These are phyloP conservation scores for Iphiclides podalirius DNA, from an alignment of 2,888 invertebrate species.

Conservation along the genomic window DNA sequence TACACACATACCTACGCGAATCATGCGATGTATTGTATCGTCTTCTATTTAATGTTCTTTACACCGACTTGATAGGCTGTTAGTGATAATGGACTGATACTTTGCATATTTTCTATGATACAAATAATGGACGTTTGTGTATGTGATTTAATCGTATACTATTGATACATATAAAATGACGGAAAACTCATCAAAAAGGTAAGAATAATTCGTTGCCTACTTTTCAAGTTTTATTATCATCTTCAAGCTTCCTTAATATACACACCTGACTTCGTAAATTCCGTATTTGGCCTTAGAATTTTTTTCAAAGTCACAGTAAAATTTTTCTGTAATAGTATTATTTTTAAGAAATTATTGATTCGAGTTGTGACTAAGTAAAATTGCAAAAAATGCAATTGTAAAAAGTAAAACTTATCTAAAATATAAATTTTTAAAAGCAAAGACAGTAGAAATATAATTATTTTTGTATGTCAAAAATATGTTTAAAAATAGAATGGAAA, in stretches of 20 bases:
- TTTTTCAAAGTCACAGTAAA: neutral
- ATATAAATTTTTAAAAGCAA: neutral
- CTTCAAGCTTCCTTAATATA: slow-evolving; percentile 4
- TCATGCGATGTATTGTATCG: slow-evolving; percentile 33
- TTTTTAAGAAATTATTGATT: too few species aligned
- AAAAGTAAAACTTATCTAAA: neutral
- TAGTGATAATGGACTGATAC: slow-evolving; percentile 29
- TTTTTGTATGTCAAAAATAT: slow-evolving; percentile 10
- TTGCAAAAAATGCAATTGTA: neutral
- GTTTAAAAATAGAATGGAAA: slow-evolving; percentile 21
- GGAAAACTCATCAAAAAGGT: slow-evolving; percentile 75
- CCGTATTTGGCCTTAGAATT: slow-evolving; percentile 7
- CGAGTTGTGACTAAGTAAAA: too few species aligned
- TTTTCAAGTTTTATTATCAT: slow-evolving; percentile 21
- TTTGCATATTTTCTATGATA: slow-evolving; percentile 26
- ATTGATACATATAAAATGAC: slow-evolving; percentile 60
- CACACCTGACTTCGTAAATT: slow-evolving; percentile 19
- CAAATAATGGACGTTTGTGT: slow-evolving; percentile 51
- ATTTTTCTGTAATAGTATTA: neutral
- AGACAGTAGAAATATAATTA: neutral
- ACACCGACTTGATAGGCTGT: neutral
- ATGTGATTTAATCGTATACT: slow-evolving; percentile 39
- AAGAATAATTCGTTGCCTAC: slow-evolving; percentile 38
- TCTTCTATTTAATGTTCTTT: slow-evolving; percentile 14
- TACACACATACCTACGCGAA: too few species aligned